Percentiles rank a stretch among this genome's conserved stretches.
Evolutionary conservation across 2,888 invertebrate genomes (phyloP).

Genomic region (Lypha dubia): DNA sequence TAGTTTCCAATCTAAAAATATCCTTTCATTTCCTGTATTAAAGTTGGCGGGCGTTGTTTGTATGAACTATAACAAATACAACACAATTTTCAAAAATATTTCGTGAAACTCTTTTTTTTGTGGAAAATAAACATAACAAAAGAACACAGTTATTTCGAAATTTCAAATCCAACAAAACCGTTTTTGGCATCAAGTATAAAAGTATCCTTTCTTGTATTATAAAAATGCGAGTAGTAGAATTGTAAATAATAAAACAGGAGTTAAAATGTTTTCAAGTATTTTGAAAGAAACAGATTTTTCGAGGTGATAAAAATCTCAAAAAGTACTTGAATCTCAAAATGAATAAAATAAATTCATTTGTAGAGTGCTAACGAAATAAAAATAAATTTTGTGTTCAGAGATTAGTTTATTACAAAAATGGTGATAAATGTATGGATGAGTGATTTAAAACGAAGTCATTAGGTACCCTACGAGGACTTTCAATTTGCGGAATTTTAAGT

Average conservation of each 20-base stretch:
- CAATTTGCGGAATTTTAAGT: not conserved
- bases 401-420: constrained; percentile 13
- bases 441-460: not conserved
- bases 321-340: constrained; percentile 50
- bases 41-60: not conserved
- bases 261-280: constrained; percentile 60
- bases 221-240: not conserved
- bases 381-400: not conserved
- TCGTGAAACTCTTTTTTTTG: constrained; percentile 28
- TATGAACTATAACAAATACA: constrained; percentile 20
- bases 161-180: constrained; percentile 15
- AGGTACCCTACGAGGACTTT: not conserved
- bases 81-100: constrained; percentile 6
- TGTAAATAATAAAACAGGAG: constrained; percentile 33
- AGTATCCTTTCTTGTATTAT: not conserved
- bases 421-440: not conserved
- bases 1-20: constrained; percentile 6
- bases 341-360: not conserved
- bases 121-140: constrained; percentile 25
- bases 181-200: not conserved
- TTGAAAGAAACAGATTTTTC: constrained; percentile 30
- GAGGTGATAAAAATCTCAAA: constrained; percentile 29
- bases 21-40: not conserved
- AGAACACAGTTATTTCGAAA: constrained; percentile 17
- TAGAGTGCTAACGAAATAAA: constrained; percentile 17